A percentile compares a stretch with the other conserved stretches of the same genome.
These are phyloP conservation scores for Pampus argenteus DNA, from an alignment of 2,797 vertebrate genomes.

Conservation along the genomic window DNA sequence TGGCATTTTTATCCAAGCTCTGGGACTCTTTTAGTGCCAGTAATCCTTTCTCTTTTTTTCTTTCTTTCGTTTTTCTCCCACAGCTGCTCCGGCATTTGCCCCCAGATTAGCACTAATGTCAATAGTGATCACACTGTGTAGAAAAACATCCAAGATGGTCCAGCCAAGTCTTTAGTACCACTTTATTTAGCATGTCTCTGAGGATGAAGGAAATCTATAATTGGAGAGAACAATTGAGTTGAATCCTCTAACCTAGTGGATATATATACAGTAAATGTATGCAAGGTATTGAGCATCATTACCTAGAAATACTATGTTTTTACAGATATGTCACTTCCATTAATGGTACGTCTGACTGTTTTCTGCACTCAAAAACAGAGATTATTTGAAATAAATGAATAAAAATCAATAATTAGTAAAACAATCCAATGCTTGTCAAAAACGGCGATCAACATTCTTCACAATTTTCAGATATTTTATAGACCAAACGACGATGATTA, in stretches of 20 bases:
- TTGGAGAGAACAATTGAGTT: constrained; percentile 61
- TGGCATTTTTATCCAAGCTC: constrained; percentile 61
- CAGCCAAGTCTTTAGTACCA: constrained; percentile 74
- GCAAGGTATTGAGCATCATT: constrained; percentile 14
- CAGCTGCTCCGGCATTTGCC: constrained; percentile 74
- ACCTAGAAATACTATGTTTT: constrained; percentile 18
- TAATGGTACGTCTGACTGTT: too few relatives aligned
- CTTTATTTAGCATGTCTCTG: constrained; percentile 75
- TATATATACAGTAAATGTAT: constrained; percentile 49
- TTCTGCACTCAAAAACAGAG: too few relatives aligned
- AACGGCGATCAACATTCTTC: too few relatives aligned
- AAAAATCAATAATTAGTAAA: too few relatives aligned
- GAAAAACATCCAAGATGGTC: constrained; percentile 66
- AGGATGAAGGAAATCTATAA: constrained; percentile 69
- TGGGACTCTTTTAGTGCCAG: constrained; percentile 65
- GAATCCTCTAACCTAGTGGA: constrained; percentile 36
- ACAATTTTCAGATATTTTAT: too few relatives aligned
- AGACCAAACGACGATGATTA: too few relatives aligned
- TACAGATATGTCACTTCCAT: background rate
- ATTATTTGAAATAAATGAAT: too few relatives aligned
- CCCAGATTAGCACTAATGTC: constrained; percentile 78
- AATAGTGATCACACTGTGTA: constrained; percentile 78
- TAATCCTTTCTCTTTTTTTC: constrained; percentile 59
- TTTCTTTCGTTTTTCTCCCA: constrained; percentile 45
- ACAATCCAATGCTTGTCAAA: too few relatives aligned